Percentiles rank a stretch among this genome's conserved stretches.
phyloP scores from a whole-genome alignment of 2,113 vertebrate species.

The Lepidothrix coronata region DNA sequence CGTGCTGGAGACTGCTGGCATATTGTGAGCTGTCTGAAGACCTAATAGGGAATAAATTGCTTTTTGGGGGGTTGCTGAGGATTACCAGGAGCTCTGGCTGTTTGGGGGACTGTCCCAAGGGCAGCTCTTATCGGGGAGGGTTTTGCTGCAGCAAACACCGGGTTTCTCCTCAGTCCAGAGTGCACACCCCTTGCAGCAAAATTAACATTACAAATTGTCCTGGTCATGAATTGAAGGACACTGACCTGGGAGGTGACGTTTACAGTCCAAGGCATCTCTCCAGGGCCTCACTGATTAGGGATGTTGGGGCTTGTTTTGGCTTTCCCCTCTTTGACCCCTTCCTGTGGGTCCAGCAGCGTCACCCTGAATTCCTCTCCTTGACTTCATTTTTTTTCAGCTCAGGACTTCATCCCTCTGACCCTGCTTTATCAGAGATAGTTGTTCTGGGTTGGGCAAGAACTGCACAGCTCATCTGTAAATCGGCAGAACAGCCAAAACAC shows the following conservation, averaged over 20 bases:
- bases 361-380: neutral
- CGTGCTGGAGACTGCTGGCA: neutral
- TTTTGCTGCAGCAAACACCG: neutral
- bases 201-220: neutral
- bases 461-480: neutral
- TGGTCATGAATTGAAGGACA: neutral
- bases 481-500: rapidly evolving
- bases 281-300: neutral
- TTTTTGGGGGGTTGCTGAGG: neutral
- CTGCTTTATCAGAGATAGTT: neutral
- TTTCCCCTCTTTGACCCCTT: neutral
- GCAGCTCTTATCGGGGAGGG: neutral
- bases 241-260: conserved; percentile 9
- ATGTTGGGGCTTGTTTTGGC: neutral
- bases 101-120: neutral
- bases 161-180: conserved; percentile 16
- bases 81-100: neutral
- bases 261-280: neutral
- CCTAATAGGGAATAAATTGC: neutral
- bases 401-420: neutral
- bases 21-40: neutral
- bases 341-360: neutral
- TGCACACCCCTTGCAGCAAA: neutral
- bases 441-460: neutral
- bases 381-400: neutral